Percentiles rank a stretch among this genome's conserved stretches.
These are phyloP conservation scores for Heptranchias perlo DNA, from an alignment of 2,113 vertebrate species.

Conservation along the genomic window DNA sequence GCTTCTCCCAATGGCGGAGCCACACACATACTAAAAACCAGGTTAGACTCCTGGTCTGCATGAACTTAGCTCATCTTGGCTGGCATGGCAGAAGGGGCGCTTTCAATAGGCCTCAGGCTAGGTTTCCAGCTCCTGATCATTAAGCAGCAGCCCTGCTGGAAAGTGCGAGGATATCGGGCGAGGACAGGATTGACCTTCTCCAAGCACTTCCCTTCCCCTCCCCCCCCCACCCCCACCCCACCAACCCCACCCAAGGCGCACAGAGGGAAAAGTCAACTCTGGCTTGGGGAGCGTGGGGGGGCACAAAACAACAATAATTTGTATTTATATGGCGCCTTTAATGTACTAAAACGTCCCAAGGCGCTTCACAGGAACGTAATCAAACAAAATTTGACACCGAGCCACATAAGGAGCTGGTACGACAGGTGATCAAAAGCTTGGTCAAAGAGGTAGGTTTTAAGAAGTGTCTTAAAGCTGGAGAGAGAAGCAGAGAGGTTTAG, in stretches of 20 bases:
- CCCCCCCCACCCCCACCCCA: no score
- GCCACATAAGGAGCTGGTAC: no score
- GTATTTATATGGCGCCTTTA: no score
- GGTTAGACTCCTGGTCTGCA: not conserved
- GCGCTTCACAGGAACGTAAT: no score
- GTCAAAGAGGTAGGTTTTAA: no score
- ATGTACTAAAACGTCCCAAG: no score
- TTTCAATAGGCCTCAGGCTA: not conserved
- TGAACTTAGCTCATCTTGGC: not conserved
- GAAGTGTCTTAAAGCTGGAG: no score
- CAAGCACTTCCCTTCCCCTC: no score
- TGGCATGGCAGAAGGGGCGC: not conserved
- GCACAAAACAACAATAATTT: no score
- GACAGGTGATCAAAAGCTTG: no score
- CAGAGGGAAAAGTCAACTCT: not conserved
- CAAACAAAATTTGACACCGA: no score
- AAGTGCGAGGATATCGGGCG: not conserved
- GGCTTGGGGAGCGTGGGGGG: not conserved
- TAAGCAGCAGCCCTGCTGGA: not conserved
- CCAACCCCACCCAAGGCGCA: not conserved
- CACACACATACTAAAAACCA: not conserved
- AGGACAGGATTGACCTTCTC: not conserved
- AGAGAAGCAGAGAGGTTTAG: no score
- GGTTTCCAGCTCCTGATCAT: not conserved
- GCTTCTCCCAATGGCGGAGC: not conserved